Percentiles rank a stretch among this genome's conserved stretches.
phyloP scores from a whole-genome alignment of 2,888 invertebrate genomes.

The Sinotaia quadrata region DNA sequence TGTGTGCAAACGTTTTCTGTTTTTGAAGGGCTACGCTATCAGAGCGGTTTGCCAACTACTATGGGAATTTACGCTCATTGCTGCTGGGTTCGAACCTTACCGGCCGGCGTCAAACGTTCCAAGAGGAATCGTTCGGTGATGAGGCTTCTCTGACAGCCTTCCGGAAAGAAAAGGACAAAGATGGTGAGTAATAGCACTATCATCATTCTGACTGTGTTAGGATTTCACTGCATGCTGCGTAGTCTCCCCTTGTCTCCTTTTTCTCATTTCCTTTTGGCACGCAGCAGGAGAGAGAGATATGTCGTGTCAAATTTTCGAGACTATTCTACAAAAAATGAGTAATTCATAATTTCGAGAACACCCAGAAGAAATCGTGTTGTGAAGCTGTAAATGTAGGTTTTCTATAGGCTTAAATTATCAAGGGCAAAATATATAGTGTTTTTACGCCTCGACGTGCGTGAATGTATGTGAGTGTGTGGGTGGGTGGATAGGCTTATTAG shows the following conservation, averaged over 20 bases:
- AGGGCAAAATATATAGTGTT: no score
- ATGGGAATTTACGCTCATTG: constrained; percentile 59
- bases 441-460: no score
- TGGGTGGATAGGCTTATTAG: no score
- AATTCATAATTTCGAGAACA: no score
- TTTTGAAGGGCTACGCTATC: constrained; percentile 55
- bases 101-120: constrained; percentile 50
- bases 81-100: constrained; percentile 58
- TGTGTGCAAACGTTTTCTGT: no score
- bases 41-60: constrained; percentile 61
- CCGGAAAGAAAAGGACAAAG: constrained; percentile 53
- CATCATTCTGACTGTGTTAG: not conserved
- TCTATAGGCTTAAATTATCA: no score
- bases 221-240: not conserved
- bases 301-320: no score
- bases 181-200: constrained; percentile 20
- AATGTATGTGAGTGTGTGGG: no score
- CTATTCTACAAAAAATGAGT: no score
- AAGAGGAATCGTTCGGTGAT: constrained; percentile 55
- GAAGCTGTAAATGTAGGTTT: no score
- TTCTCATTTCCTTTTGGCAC: not conserved
- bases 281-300: not conserved
- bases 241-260: not conserved
- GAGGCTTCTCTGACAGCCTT: constrained; percentile 55
- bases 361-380: no score